A percentile compares a stretch with the other conserved stretches of the same genome.
Evolutionary conservation across 2,888 invertebrate genomes (phyloP).

Genomic region (Cantharis rufa): DNA sequence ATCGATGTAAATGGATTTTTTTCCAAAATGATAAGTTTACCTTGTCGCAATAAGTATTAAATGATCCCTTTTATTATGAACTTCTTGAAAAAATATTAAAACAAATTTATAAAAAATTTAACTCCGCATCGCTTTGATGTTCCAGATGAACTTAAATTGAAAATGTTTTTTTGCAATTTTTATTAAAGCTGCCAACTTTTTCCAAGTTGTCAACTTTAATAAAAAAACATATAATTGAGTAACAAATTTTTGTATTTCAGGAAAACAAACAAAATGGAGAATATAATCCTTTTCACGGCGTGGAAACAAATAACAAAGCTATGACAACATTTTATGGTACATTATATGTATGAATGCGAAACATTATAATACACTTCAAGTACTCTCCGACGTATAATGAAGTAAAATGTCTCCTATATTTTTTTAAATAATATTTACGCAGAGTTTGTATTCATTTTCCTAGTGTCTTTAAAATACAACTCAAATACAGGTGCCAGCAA

Average conservation of each 20-base stretch:
- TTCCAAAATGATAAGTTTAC: slow-evolving; percentile 3
- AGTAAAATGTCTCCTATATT: slow-evolving; percentile 16
- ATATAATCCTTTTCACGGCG: slow-evolving; percentile 15
- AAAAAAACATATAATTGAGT: slow-evolving; percentile 16
- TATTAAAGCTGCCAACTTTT: slow-evolving; percentile 5
- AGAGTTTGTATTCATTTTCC: not conserved
- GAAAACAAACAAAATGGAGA: slow-evolving; percentile 18
- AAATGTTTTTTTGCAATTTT: not conserved
- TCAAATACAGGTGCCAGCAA: not conserved
- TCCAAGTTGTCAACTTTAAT: slow-evolving; percentile 22
- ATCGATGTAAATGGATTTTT: slow-evolving; percentile 10
- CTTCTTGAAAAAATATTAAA: not conserved
- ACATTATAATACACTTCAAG: slow-evolving; percentile 14
- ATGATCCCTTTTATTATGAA: not conserved
- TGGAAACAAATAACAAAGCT: slow-evolving; percentile 22
- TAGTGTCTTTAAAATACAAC: not conserved
- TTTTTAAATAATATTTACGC: slow-evolving; percentile 19
- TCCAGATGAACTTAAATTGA: not conserved
- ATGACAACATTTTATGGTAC: slow-evolving; percentile 24
- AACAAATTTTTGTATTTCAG: slow-evolving; percentile 11
- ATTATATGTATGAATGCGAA: slow-evolving; percentile 18
- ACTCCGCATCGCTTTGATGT: not conserved
- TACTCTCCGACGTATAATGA: slow-evolving; percentile 16
- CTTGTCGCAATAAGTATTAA: slow-evolving; percentile 4
- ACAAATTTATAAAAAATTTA: not conserved